A percentile compares a stretch with the other conserved stretches of the same genome.
Evolutionary conservation across 2,888 invertebrate species (phyloP).

Genomic region (Sphinx pinastri): DNA sequence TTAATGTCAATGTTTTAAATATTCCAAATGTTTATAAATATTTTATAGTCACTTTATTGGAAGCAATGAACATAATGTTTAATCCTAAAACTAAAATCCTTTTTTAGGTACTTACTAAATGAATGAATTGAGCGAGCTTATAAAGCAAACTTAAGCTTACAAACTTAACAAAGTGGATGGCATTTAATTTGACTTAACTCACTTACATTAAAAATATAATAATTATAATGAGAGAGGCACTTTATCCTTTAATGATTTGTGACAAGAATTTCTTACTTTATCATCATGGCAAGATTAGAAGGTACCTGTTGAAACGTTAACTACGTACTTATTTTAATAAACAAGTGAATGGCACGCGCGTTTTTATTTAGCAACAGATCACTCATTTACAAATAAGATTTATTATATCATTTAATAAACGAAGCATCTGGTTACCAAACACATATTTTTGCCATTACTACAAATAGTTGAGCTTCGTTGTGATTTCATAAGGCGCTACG

Average conservation of each 20-base stretch:
- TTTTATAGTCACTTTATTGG: slow-evolving; percentile 1
- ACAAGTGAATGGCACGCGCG: slow-evolving; percentile 81
- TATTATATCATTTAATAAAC: slow-evolving; percentile 45
- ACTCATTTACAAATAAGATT: slow-evolving; percentile 55
- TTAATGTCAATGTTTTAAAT: slow-evolving; percentile 6
- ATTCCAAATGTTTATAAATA: background rate
- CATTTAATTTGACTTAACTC: slow-evolving; percentile 84
- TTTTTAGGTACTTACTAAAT: slow-evolving; percentile 63
- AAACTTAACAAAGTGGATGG: slow-evolving; percentile 84
- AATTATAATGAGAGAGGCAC: slow-evolving; percentile 80
- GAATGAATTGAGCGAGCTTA: slow-evolving; percentile 83
- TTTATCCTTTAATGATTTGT: slow-evolving; percentile 73
- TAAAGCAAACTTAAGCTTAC: slow-evolving; percentile 76
- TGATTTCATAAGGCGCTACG: slow-evolving; percentile 76
- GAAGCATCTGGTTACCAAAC: slow-evolving; percentile 53
- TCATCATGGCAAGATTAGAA: slow-evolving; percentile 84
- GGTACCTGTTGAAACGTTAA: slow-evolving; percentile 82
- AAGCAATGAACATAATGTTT: slow-evolving; percentile 59
- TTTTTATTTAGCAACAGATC: slow-evolving; percentile 68
- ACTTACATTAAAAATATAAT: slow-evolving; percentile 75
- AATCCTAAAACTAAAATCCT: slow-evolving; percentile 65
- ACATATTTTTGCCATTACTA: slow-evolving; percentile 65
- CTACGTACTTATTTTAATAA: slow-evolving; percentile 79
- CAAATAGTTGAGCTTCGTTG: slow-evolving; percentile 53
- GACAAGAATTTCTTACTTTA: slow-evolving; percentile 82